Base-by-base conservation (phyloP, 2,113 vertebrate genomes). In the Monarcha castaneiventris region DNA sequence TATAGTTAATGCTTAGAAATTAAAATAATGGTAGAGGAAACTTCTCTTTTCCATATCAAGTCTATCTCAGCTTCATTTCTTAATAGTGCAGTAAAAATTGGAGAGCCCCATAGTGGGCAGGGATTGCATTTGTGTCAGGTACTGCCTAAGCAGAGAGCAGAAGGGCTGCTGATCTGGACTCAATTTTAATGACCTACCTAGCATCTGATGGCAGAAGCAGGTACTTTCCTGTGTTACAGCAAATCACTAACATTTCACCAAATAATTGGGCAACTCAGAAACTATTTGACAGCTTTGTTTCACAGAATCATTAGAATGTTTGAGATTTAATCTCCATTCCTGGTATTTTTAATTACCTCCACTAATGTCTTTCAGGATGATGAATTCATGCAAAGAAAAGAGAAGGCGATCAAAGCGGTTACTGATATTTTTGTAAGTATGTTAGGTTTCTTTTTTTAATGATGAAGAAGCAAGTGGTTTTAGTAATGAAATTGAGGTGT, bases 351-450 rank as follows among this genome's bases (percentile, higher is more conserved):
- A 49, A 78, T 90, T 54, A 51, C 26, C 7, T 87, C 10, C 6
- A 1, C 84, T 86, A 41, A 84, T 95, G 46, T 64, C 59, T 97
- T 97, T 27, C 80, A 99, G 99, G 99, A 99, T 97, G 98, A 99
- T 52, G 99, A 99, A 37, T 99, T 99, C 85, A 82, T 97, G 62
- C 98, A 98, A 94, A 98, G 98, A 94, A 99, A 98, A 96, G 98
- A 98, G 79, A 98, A 98, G 79, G 98, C 98, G 23, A 93, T 98
- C 64, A 98, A 97, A 89, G 98, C 98, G 0, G 97, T 99, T 11
- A 87, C 97, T 58, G 98, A 98, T 54, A 98, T 99, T 29, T 97
- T 95, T 90, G 99, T 99, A 97, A 99, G 99, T 98, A 95, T 72
- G 54, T n/a, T 80, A 26, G 35, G 26, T 44, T 69, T 48, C 15